These are phyloP conservation scores for Pseudomyrmex sp. DNA, from an alignment of 1,140 invertebrate genomes.

Conservation along the genomic window DNA sequence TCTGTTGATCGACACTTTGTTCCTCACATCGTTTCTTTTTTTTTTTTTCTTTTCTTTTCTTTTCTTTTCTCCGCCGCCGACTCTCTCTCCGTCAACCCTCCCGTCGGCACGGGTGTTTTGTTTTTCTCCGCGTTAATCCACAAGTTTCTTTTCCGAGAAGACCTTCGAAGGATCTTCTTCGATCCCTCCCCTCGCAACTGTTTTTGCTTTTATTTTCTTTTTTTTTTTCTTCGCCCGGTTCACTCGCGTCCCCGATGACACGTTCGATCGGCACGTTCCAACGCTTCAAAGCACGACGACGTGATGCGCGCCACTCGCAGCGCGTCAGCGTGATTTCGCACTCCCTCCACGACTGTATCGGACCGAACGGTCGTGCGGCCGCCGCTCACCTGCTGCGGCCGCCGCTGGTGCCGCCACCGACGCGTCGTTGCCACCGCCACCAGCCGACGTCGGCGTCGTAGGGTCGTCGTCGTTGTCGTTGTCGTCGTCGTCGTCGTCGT, in stretches of 20 bases:
- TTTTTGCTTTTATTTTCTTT: not conserved
- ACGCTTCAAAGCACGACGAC: conserved; percentile 43
- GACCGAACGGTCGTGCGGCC: conserved; percentile 59
- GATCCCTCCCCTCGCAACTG: not conserved
- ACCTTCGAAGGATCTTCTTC: no score
- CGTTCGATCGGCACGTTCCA: conserved; percentile 41
- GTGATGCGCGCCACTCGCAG: conserved; percentile 69
- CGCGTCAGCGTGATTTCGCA: conserved; percentile 68
- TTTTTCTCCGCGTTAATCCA: conserved; percentile 15
- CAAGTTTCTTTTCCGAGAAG: conserved; percentile 10
- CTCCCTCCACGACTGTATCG: conserved; percentile 70
- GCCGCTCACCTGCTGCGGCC: conserved; percentile 62
- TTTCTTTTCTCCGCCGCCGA: not conserved
- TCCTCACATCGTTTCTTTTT: not conserved
- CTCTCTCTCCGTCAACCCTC: not conserved
- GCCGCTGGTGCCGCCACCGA: conserved; percentile 67
- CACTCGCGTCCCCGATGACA: conserved; percentile 46
- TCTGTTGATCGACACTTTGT: not conserved
- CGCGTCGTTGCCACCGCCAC: conserved; percentile 31
- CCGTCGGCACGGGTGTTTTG: not conserved
- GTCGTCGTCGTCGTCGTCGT: conserved; percentile 33
- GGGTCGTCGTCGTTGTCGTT: conserved; percentile 23
- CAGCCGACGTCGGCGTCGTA: conserved; percentile 46
- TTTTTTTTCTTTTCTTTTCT: not conserved
- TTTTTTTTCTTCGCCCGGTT: conserved; percentile 18